phyloP scores from a whole-genome alignment of 2,888 invertebrate species.

The Lasioglossum zephyrum region DNA sequence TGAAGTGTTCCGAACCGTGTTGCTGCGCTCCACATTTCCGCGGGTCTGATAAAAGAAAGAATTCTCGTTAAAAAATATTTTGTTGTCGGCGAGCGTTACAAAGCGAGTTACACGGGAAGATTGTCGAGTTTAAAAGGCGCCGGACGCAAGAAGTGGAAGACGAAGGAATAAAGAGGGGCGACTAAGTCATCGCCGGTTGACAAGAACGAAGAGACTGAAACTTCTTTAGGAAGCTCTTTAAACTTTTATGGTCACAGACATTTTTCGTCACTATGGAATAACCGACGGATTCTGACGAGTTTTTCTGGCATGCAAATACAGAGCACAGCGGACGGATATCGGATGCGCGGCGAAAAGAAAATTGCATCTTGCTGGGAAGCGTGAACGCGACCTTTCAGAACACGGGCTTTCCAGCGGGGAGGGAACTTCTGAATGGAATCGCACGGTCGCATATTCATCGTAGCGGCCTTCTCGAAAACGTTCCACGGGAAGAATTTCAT shows the following conservation, averaged over 20 bases:
- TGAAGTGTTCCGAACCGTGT: not conserved
- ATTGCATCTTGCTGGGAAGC: not conserved
- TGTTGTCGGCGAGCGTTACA: not conserved
- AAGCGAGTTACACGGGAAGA: not conserved
- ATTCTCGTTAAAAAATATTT: not conserved
- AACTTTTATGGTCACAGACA: conserved; percentile 3
- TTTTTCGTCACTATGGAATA: not conserved
- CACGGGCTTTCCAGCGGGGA: not conserved
- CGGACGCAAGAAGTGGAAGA: not conserved
- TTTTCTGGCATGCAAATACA: conserved; percentile 4
- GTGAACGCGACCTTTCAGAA: not conserved
- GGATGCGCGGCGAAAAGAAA: conserved; percentile 10
- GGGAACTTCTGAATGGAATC: conserved; percentile 11
- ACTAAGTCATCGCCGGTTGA: not conserved
- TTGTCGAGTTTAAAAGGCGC: not conserved
- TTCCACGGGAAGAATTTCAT: conserved; percentile 18
- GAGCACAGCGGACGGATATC: not conserved
- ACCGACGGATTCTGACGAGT: conserved; percentile 3
- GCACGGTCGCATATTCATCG: conserved; percentile 23
- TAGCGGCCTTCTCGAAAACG: not conserved
- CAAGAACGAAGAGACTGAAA: not conserved
- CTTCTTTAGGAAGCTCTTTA: not conserved
- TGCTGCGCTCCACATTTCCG: not conserved
- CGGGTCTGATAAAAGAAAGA: not conserved
- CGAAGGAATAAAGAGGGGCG: not conserved